Base-by-base conservation (phyloP, 2,797 vertebrate species). In the Glyptemys insculpta region DNA sequence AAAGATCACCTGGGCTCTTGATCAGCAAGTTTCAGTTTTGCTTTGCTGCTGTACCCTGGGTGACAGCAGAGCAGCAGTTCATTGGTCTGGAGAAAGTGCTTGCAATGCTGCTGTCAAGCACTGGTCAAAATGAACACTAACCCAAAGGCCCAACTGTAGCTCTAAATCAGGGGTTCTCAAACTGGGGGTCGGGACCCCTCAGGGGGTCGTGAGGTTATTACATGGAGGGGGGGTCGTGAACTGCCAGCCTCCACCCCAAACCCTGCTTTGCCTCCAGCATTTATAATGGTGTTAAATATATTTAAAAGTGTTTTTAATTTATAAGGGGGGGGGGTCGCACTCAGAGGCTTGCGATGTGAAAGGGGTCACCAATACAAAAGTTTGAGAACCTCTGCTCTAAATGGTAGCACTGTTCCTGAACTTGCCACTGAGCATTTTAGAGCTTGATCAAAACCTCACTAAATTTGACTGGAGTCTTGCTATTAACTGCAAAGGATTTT, bases 381-480 rank as follows among this genome's bases (percentile, higher is more conserved):
- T 47, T 47, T 47, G 47, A 47, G 47, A 47, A 47, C 47, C 47
- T 9, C 47, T 47, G 47, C 8, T 49, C 92, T 76, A 49, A 88
- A 65, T 0, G 19, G 59, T 86, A 92, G 79, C 79, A 93, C 74
- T 56, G 29, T 54, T 79, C 74, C 68, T 81, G 65, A 89, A 54
- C 29, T 78, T 59, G 76, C 44, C 82, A 62, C 87, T 83, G 78
- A 88, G 56, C 85, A 25, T 27, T 18, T 79, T 1, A 84, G 74
- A 74, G 50, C 92, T 89, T 90, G 92, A 96, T 81, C 93, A 96
- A 96, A 94, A 79, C 34, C 11, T 90, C 79, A 56, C n/a, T n/a
- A 41, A 23, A 47, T 29, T 23, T 5, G 49, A 37, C 8, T 49
- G 85, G 14, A 91, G 56, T 68, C 59, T 2, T 76, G 10, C 79